Evolutionary conservation across 1,140 invertebrate genomes (phyloP).

Genomic region (Phocides pigmalion): DNA sequence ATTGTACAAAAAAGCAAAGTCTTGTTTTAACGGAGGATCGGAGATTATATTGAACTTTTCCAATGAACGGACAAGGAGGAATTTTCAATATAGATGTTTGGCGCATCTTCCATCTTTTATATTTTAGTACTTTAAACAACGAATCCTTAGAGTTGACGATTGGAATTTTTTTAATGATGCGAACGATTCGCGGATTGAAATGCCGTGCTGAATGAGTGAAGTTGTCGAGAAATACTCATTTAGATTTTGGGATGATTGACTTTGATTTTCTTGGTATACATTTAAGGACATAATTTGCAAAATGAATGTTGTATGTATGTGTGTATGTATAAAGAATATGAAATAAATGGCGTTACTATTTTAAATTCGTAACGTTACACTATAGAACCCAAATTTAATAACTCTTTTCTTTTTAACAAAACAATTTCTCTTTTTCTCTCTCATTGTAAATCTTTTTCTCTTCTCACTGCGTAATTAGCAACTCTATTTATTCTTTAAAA

Average conservation of each 20-base stretch:
- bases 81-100: conserved; percentile 72
- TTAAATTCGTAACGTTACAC: too few species aligned
- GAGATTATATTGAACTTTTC: conserved; percentile 69
- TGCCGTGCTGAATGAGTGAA: background rate
- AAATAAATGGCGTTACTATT: too few species aligned
- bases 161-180: conserved; percentile 23
- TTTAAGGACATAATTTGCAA: too few species aligned
- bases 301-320: too few species aligned
- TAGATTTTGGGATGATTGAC: background rate
- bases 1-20: conserved; percentile 77
- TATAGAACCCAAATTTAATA: too few species aligned
- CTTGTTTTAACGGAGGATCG: conserved; percentile 70
- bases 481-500: too few species aligned
- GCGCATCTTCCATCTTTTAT: conserved; percentile 62
- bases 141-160: conserved; percentile 36
- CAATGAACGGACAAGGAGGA: conserved; percentile 62
- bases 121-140: conserved; percentile 53
- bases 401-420: too few species aligned
- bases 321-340: too few species aligned
- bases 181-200: background rate
- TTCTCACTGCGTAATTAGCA: too few species aligned
- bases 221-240: background rate
- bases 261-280: too few species aligned
- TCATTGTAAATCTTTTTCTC: too few species aligned
- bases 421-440: too few species aligned